These are phyloP conservation scores for Baronia brevicornis DNA, from an alignment of 2,888 invertebrate species.

Conservation along the genomic window DNA sequence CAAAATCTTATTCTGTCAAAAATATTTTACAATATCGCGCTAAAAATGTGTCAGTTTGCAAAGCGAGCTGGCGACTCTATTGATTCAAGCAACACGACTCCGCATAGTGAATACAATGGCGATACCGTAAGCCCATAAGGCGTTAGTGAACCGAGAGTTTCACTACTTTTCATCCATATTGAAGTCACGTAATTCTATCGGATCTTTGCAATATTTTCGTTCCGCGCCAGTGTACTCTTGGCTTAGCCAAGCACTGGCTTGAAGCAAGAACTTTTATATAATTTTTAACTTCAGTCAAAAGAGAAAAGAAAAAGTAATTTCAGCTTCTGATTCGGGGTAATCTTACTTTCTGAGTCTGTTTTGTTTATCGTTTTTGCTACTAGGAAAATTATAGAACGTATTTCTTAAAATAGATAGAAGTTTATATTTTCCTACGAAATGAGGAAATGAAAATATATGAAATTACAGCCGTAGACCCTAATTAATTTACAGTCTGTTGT, in stretches of 20 bases:
- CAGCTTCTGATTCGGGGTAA: not conserved
- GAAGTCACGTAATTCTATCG: constrained; percentile 15
- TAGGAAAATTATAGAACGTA: no score
- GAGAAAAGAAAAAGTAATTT: constrained; percentile 2
- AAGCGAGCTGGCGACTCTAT: no score
- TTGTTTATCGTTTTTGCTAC: no score
- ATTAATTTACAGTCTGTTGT: no score
- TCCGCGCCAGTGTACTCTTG: constrained; percentile 4
- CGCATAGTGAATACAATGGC: constrained; percentile 13
- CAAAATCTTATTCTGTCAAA: no score
- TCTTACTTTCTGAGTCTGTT: no score
- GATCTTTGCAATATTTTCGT: constrained; percentile 15
- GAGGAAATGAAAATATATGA: no score
- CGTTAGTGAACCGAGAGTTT: constrained; percentile 11
- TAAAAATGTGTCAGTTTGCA: no score
- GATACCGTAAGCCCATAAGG: constrained; percentile 11
- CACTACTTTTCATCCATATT: constrained; percentile 10
- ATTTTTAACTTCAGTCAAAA: constrained; percentile 1
- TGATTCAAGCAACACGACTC: constrained; percentile 9
- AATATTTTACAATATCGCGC: no score
- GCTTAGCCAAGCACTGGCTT: constrained; percentile 5
- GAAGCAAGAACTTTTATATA: constrained; percentile 4
- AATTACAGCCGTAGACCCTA: no score
- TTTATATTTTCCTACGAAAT: no score
- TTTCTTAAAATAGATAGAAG: no score